A percentile compares a stretch with the other conserved stretches of the same genome.
Evolutionary conservation across 2,797 vertebrate genomes (phyloP).

Genomic region (Mycteria americana): DNA sequence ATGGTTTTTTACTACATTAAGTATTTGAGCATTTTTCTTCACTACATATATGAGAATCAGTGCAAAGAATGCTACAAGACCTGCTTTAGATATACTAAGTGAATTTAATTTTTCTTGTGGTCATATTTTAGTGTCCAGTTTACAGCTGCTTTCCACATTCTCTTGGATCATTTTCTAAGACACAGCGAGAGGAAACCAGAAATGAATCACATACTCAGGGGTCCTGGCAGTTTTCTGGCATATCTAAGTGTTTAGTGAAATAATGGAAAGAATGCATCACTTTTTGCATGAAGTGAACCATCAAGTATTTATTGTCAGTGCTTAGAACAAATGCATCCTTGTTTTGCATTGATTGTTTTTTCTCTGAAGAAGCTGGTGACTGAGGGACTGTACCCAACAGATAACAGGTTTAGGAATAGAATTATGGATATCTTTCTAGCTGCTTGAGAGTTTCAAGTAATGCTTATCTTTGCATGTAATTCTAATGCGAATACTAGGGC

Average conservation of each 20-base stretch:
- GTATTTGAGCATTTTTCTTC: not conserved
- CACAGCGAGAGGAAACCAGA: conserved; percentile 61
- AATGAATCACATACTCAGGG: conserved; percentile 61
- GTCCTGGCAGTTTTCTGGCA: conserved; percentile 59
- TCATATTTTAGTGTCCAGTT: not conserved
- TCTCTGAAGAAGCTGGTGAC: not conserved
- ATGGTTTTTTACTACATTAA: not conserved
- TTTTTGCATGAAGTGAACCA: conserved; percentile 10
- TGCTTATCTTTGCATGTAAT: not conserved
- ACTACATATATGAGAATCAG: not conserved
- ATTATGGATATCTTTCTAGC: not conserved
- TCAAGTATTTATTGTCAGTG: conserved; percentile 38
- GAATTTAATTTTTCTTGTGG: not conserved
- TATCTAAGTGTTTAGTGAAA: conserved; percentile 26
- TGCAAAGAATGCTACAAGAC: not conserved
- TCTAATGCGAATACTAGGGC: not conserved
- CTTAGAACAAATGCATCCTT: conserved; percentile 33
- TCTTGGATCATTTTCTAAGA: conserved; percentile 57
- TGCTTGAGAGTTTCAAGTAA: not conserved
- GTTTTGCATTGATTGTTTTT: conserved; percentile 14
- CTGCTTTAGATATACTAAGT: not conserved
- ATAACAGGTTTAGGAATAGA: not conserved
- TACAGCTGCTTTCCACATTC: conserved; percentile 61
- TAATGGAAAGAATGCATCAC: conserved; percentile 41
- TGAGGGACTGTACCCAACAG: not conserved